These are phyloP conservation scores for Myanophis thanlyinensis DNA, from an alignment of 2,113 vertebrate genomes.

Conservation along the genomic window DNA sequence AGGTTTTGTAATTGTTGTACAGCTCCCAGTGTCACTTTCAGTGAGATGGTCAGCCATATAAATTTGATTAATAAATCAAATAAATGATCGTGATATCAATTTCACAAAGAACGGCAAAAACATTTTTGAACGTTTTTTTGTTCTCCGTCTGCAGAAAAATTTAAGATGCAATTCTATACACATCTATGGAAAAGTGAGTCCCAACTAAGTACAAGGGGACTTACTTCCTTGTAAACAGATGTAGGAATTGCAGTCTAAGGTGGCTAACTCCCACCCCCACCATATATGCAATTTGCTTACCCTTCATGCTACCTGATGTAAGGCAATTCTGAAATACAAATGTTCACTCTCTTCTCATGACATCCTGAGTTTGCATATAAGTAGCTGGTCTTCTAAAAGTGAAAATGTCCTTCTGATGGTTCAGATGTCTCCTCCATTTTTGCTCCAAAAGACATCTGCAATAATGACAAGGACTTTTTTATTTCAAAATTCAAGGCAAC, in stretches of 20 bases:
- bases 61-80: neutral
- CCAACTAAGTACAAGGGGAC: neutral
- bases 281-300: slow-evolving; percentile 48
- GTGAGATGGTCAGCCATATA: neutral
- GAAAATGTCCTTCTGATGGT: slow-evolving; percentile 33
- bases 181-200: neutral
- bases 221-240: neutral
- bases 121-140: slow-evolving; percentile 43
- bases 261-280: slow-evolving; percentile 12
- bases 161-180: slow-evolving; percentile 7
- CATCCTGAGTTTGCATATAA: slow-evolving; percentile 51
- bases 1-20: neutral
- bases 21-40: neutral
- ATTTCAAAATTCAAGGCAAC: slow-evolving; percentile 38
- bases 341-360: slow-evolving; percentile 50
- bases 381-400: slow-evolving; percentile 50
- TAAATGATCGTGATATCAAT: neutral
- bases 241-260: neutral
- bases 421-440: slow-evolving; percentile 28
- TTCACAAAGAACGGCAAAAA: neutral
- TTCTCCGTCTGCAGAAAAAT: slow-evolving; percentile 24
- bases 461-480: slow-evolving; percentile 55
- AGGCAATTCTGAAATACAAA: slow-evolving; percentile 58
- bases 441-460: slow-evolving; percentile 51
- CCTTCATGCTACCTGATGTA: slow-evolving; percentile 62